Evolutionary conservation across 2,113 vertebrate species (phyloP).

Genomic region (Catharus fuscescens): DNA sequence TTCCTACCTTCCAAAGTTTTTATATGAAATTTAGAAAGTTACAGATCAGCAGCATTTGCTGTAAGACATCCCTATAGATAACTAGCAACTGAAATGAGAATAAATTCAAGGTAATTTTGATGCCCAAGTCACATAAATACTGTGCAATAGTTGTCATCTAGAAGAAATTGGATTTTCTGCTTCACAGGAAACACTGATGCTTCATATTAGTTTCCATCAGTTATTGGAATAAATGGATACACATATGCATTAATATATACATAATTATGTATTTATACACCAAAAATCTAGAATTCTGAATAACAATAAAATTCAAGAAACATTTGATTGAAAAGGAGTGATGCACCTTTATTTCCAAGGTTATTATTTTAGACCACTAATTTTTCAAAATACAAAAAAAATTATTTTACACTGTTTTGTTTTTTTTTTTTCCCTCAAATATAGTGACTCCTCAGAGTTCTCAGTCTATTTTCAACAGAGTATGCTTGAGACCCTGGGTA

Average conservation of each 20-base stretch:
- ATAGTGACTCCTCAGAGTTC: not conserved
- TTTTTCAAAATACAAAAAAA: not conserved
- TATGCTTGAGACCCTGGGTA: not conserved
- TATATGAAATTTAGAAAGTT: not conserved
- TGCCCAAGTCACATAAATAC: constrained; percentile 4
- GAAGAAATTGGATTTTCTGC: constrained; percentile 39
- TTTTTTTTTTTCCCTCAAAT: not conserved
- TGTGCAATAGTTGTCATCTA: not conserved
- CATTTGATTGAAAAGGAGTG: not conserved
- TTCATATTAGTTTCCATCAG: not conserved
- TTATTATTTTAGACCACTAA: not conserved
- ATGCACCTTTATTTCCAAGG: not conserved
- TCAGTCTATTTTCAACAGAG: not conserved
- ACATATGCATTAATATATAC: not conserved
- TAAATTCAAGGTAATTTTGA: constrained; percentile 34
- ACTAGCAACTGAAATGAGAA: not conserved
- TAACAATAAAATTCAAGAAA: not conserved
- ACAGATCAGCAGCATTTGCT: not conserved
- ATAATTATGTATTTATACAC: not conserved
- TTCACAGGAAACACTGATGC: not conserved
- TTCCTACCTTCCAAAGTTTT: not conserved
- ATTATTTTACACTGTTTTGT: not conserved
- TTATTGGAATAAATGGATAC: not conserved
- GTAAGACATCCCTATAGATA: not conserved
- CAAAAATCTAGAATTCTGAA: not conserved